These are phyloP conservation scores for Heliconius cydno DNA, from an alignment of 2,888 invertebrate genomes.

Conservation along the genomic window DNA sequence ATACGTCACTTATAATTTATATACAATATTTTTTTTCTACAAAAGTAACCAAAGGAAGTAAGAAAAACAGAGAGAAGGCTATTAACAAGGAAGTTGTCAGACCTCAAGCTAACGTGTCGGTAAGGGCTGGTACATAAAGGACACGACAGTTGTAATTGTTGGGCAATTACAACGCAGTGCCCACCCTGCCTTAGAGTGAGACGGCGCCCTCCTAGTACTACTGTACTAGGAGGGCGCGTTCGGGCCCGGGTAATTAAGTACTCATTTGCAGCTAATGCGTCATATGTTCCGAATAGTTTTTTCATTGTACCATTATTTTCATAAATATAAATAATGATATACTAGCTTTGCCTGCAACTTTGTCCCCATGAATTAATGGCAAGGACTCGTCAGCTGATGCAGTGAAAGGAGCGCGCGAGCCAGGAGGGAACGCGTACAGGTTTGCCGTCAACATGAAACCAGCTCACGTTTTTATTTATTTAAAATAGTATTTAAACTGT, in stretches of 20 bases:
- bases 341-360: not conserved
- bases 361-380: no score
- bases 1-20: no score
- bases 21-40: not conserved
- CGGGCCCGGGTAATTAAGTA: not conserved
- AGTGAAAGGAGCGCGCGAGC: no score
- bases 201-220: not conserved
- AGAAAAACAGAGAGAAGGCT: not conserved
- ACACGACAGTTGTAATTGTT: not conserved
- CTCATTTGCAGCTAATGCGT: not conserved
- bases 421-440: no score
- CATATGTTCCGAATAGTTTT: not conserved
- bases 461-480: no score
- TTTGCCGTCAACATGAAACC: no score
- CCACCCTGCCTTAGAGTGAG: not conserved
- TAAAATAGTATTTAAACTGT: no score
- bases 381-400: no score
- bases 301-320: not conserved
- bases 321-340: not conserved
- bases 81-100: not conserved
- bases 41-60: not conserved
- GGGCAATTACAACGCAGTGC: no score
- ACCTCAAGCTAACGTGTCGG: not conserved
- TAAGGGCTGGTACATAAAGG: not conserved
- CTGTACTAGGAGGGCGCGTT: not conserved